Percentiles rank a stretch among this genome's conserved stretches.
Conservation (phyloP, 1,140 invertebrate species). For the Eciton burchellii region DNA sequence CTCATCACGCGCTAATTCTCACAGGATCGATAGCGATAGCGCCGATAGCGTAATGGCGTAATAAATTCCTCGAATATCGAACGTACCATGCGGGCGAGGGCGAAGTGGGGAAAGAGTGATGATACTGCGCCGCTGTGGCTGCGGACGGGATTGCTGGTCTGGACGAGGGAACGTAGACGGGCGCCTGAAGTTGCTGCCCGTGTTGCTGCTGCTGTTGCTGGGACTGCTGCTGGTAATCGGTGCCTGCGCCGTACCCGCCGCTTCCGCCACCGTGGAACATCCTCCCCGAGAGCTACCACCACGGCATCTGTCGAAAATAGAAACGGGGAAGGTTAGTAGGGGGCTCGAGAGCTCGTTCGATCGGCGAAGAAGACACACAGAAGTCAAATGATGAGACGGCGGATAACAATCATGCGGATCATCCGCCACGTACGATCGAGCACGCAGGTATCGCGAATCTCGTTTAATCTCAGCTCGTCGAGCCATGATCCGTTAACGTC, state of each 20-base stretch:
- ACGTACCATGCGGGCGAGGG: slow-evolving; percentile 83
- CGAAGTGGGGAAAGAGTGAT: slow-evolving; percentile 82
- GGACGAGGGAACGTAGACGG: slow-evolving; percentile 84
- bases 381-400: no score
- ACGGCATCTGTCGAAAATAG: slow-evolving; percentile 67
- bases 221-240: slow-evolving; percentile 83
- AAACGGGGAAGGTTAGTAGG: neutral
- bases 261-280: slow-evolving; percentile 85
- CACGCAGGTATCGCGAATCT: no score
- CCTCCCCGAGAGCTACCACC: slow-evolving; percentile 77
- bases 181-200: slow-evolving; percentile 81
- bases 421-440: no score
- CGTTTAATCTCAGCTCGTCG: no score
- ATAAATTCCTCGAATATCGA: neutral
- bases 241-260: slow-evolving; percentile 83
- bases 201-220: slow-evolving; percentile 83
- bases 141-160: slow-evolving; percentile 82
- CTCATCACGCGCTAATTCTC: neutral
- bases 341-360: no score
- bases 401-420: no score
- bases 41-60: no score
- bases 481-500: no score
- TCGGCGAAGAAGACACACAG: no score
- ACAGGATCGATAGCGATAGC: no score
- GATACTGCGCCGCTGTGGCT: slow-evolving; percentile 83